Conservation (phyloP, 2,113 vertebrate species). For the Maccullochella peelii region DNA sequence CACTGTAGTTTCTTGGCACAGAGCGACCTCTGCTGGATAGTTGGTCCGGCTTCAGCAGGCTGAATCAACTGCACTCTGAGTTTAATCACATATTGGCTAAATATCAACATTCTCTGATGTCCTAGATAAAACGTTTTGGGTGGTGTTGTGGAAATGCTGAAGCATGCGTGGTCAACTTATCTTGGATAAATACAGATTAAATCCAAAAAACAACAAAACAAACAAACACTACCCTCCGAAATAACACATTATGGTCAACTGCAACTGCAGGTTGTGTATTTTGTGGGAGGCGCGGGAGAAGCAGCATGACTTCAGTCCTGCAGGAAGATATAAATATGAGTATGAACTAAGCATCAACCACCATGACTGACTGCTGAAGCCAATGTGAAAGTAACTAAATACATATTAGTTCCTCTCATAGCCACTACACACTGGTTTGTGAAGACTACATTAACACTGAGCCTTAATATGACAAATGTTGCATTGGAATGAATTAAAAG, state of each 20-base stretch:
- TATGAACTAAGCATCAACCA: neutral
- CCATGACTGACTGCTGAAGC: neutral
- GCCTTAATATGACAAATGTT: neutral
- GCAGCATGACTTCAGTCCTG: neutral
- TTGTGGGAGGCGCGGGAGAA: conserved; percentile 21
- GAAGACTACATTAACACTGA: neutral
- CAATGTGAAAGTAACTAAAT: neutral
- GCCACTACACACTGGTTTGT: neutral
- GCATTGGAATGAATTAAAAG: neutral
- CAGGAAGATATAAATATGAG: conserved; percentile 6
- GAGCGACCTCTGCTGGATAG: conserved; percentile 68
- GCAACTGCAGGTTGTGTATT: conserved; percentile 21
- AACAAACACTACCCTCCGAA: conserved; percentile 15
- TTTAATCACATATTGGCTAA: neutral
- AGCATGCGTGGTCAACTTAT: neutral
- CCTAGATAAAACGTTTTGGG: neutral
- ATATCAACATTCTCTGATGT: neutral
- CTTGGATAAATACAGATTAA: conserved; percentile 30
- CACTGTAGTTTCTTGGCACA: conserved; percentile 12
- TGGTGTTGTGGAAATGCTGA: neutral
- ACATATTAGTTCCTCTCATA: neutral
- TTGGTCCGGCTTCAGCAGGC: neutral
- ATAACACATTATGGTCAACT: neutral
- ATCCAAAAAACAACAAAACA: neutral
- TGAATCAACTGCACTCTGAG: neutral